Base-by-base conservation (phyloP, 2,113 vertebrate species). In the Oreochromis aureus region DNA sequence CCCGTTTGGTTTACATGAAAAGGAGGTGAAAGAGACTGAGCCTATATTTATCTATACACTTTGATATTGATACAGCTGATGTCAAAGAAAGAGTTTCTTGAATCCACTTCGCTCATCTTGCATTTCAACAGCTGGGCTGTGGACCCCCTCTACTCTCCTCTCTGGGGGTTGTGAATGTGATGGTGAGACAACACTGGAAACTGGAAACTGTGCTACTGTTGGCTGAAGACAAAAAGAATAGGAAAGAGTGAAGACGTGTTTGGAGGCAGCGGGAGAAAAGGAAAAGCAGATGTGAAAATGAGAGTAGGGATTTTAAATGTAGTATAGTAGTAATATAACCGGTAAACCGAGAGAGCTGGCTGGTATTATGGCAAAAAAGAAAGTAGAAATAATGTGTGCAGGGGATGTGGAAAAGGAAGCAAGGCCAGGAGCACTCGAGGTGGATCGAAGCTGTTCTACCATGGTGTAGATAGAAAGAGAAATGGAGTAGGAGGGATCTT, bases 71-170 rank as follows among this genome's bases (percentile, higher is more conserved):
- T 46, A 73, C 69, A 30, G 15, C 18, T 6, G 9, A 73, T 27
- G 19, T 48, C 39, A 71, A 44, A 24, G 22, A 71, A 71, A 71
- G n/a, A 71, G 66, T 73, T 27, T 73, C 22, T 73, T 73, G 41
- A 48, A 48, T 76, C 3, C 9, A 76, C 15, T 27, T 48, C 0
- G 24, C 44, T 76, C 44, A 76, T 76, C 0, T 44, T 76, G 71
- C 24, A 76, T 76, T 76, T 76, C 41, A 76, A 30, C 71, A 76
- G 24, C 41, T 7, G 22, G 41, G 24, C 69, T 30, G 15, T 48
- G 69, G 41, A 76, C 41, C 22, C 66, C 24, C 9, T 76, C 41
- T 76, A 2, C 41, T 76, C 15, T 48, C 22, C 41, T 76, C 69
- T 5, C 41, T 27, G 15, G 41, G 41, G 22, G 22, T 0, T 27